Base-by-base conservation (phyloP, 1,140 invertebrate genomes). In the Neocloeon triangulifer region DNA sequence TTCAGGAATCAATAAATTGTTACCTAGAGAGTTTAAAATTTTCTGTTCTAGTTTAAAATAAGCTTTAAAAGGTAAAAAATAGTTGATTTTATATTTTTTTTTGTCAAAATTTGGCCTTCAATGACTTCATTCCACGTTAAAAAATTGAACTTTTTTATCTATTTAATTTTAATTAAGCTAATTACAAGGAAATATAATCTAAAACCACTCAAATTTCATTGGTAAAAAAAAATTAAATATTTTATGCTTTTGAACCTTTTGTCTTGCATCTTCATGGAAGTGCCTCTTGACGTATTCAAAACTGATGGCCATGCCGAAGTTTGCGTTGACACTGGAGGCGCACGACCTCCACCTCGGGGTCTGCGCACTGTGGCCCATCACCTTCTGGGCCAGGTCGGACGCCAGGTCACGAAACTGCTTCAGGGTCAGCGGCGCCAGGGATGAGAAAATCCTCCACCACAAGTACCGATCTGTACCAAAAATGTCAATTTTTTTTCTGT, bases 261-360 rank as follows among this genome's bases (percentile, higher is more conserved):
- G 55, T 39, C 71, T 61, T 0, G 68, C 61, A 19, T 59, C 50
- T 23, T 68, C 59, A 39, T 76, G 67, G 43, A 81, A 79, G 44
- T 75, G 61, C 37, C 58, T 56, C 33, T 63, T 55, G 2, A 80
- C 68, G 46, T 80, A 84, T n/a, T 78, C 45, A 28, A 73, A 64
- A 37, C 73, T 76, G 1, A 81, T 56, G 5, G 76, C 74, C 50
- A 77, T 70, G 6, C 76, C 76, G 46, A 82, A 72, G 43, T 74
- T 72, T 8, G 72, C 64, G 42, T 77, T 78, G 6, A 74, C 73
- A 40, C 72, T 72, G 30, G 59, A 61, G 0, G 74, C 67, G 52
- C 78, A 82, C 16, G 59, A 61, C 46, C 71, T 69, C 75, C 73
- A 80, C 31, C 73, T 41, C n/a, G n/a, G n/a, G 60, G 62, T 35